Percentiles rank a stretch among this genome's conserved stretches.
Conservation (phyloP, 1,140 invertebrate genomes). For the Macrotrachela quadricornifera region DNA sequence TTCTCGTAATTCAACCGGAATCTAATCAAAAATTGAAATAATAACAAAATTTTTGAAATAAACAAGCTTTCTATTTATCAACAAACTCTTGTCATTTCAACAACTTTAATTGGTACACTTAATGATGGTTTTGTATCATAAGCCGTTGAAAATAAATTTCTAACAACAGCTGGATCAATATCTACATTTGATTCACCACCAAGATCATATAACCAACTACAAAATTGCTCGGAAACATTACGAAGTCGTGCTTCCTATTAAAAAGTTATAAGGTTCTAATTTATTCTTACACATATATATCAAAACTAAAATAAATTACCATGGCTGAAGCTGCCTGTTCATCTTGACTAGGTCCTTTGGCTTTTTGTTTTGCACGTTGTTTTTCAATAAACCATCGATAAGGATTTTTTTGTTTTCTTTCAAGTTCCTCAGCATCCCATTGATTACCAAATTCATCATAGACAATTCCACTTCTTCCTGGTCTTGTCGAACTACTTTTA, state of each 20-base stretch:
- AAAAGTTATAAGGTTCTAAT: too few relatives aligned
- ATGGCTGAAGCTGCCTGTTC: slow-evolving; percentile 10
- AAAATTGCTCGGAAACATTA: slow-evolving; percentile 26
- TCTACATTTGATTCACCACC: slow-evolving; percentile 17
- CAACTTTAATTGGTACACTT: slow-evolving; percentile 28
- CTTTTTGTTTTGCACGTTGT: slow-evolving; percentile 22
- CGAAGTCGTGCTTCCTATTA: slow-evolving; percentile 26
- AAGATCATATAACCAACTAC: slow-evolving; percentile 27
- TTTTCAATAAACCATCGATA: slow-evolving; percentile 25
- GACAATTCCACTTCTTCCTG: not conserved
- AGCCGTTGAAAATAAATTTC: slow-evolving; percentile 28
- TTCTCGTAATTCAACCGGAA: slow-evolving; percentile 21
- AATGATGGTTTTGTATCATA: slow-evolving; percentile 30
- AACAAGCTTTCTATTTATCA: slow-evolving; percentile 12
- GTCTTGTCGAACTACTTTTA: not conserved
- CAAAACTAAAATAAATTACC: not conserved
- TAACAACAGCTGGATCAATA: slow-evolving; percentile 29
- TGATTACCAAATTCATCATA: slow-evolving; percentile 11
- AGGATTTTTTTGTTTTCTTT: slow-evolving; percentile 15
- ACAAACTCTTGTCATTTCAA: slow-evolving; percentile 28
- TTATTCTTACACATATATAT: too few relatives aligned
- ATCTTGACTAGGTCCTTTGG: slow-evolving; percentile 18
- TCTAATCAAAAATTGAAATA: slow-evolving; percentile 10
- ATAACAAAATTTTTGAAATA: too few relatives aligned
- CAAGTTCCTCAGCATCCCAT: slow-evolving; percentile 1